phyloP scores from a whole-genome alignment of 2,113 vertebrate genomes.

The Manacus vitellinus region DNA sequence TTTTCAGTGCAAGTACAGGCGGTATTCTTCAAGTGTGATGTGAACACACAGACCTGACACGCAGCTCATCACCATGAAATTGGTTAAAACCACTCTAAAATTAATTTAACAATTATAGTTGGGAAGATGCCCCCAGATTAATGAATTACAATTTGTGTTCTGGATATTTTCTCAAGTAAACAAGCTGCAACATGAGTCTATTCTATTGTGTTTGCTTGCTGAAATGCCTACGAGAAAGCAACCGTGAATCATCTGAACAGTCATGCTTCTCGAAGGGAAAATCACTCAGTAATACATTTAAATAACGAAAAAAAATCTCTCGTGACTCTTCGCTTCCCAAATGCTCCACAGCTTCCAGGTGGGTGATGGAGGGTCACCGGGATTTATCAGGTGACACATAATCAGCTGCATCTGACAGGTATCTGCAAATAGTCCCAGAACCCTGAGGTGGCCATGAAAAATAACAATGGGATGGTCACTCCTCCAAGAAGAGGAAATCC shows the following conservation, averaged over 20 bases:
- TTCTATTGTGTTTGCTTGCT: neutral
- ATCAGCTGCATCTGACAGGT: neutral
- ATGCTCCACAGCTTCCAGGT: neutral
- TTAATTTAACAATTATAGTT: neutral
- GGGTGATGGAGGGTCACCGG: neutral
- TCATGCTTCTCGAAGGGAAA: slow-evolving; percentile 23
- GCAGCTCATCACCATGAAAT: slow-evolving; percentile 4
- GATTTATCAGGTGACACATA: rapidly evolving
- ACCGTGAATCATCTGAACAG: neutral
- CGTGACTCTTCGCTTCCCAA: neutral
- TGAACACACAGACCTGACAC: neutral
- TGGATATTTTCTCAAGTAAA: neutral
- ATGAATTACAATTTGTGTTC: neutral
- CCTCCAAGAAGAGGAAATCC: neutral
- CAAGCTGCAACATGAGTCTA: neutral
- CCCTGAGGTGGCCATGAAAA: neutral
- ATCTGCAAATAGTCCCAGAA: neutral
- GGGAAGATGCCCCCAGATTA: neutral
- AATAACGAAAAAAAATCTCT: neutral
- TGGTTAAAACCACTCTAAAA: neutral
- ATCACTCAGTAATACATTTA: neutral
- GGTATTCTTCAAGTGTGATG: neutral
- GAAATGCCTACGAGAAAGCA: neutral
- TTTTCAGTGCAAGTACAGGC: neutral
- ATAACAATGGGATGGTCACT: rapidly evolving